These are phyloP conservation scores for Sinosuthora webbiana DNA, from an alignment of 2,113 vertebrate species.

Conservation along the genomic window DNA sequence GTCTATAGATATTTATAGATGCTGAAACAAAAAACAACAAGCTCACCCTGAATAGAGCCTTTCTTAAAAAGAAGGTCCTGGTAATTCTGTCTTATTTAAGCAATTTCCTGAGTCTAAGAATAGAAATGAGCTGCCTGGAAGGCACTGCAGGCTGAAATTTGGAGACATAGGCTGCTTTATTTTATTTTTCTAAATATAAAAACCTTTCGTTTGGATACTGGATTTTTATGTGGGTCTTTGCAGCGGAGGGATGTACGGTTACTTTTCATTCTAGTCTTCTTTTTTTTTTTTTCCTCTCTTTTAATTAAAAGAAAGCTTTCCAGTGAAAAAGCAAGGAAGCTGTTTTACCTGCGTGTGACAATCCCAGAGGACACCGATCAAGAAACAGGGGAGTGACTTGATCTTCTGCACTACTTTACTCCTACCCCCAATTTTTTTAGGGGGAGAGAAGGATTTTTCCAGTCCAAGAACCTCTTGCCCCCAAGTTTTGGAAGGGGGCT, in stretches of 20 bases:
- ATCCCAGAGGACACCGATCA: constrained; percentile 28
- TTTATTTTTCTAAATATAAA: constrained; percentile 38
- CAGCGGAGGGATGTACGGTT: constrained; percentile 34
- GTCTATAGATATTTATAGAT: constrained; percentile 51
- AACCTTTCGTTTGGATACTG: constrained; percentile 8
- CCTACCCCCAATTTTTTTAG: not conserved
- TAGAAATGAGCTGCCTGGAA: constrained; percentile 69
- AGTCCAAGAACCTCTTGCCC: not conserved
- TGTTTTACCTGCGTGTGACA: constrained; percentile 45
- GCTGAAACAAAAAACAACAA: constrained; percentile 16
- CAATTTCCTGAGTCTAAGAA: constrained; percentile 78
- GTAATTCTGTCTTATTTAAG: constrained; percentile 69
- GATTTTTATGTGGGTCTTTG: constrained; percentile 51
- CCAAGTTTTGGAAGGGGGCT: constrained; percentile 30
- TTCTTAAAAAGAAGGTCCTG: constrained; percentile 67
- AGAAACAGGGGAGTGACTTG: constrained; percentile 20
- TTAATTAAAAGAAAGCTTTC: not conserved
- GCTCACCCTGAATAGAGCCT: constrained; percentile 66
- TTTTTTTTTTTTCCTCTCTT: not conserved
- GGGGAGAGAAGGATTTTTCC: not conserved
- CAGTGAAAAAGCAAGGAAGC: not conserved
- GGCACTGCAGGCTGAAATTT: constrained; percentile 71
- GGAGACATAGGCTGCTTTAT: constrained; percentile 55
- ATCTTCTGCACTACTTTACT: not conserved
- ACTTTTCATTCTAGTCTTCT: constrained; percentile 32